phyloP scores from a whole-genome alignment of 2,113 vertebrate species.

The Buteo buteo region DNA sequence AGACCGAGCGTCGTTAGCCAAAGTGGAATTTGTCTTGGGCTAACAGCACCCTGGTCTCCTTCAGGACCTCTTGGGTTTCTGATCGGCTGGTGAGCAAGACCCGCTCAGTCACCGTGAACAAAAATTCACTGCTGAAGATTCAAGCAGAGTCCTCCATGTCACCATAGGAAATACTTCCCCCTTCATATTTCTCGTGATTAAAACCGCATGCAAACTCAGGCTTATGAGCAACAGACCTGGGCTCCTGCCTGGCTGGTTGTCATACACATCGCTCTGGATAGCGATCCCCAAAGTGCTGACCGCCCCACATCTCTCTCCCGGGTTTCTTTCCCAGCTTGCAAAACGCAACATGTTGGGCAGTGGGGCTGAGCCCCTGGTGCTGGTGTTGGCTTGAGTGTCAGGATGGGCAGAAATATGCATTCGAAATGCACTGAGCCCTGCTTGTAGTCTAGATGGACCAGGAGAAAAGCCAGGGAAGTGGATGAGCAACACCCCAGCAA shows the following conservation, averaged over 20 bases:
- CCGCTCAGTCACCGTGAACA: fast-evolving
- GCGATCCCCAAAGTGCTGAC: background rate
- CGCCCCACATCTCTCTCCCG: fast-evolving
- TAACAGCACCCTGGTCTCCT: background rate
- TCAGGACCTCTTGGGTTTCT: background rate
- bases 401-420: background rate
- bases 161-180: background rate
- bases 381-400: background rate
- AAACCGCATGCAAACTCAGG: background rate
- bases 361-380: background rate
- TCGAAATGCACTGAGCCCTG: background rate
- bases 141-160: background rate
- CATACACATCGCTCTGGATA: background rate
- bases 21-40: background rate
- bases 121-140: background rate
- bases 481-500: background rate
- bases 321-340: background rate
- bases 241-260: background rate
- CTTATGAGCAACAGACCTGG: background rate
- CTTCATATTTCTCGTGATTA: background rate
- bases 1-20: background rate
- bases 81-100: fast-evolving
- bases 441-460: background rate
- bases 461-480: background rate
- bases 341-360: background rate